Conservation (phyloP, 2,113 vertebrate species). For the Phainopepla nitens region DNA sequence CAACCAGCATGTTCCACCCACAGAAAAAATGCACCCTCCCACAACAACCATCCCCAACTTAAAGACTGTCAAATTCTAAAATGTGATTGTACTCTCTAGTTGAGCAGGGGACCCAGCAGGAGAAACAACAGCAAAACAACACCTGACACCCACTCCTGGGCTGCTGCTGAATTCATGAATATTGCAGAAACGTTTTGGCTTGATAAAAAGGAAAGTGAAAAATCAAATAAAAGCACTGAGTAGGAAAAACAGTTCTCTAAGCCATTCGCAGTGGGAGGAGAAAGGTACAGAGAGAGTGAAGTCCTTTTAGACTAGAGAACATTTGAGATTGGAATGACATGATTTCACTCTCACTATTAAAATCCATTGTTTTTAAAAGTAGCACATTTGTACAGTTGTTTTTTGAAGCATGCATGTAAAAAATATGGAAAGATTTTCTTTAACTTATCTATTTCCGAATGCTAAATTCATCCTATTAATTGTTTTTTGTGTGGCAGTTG, state of each 20-base stretch:
- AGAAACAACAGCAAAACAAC: conserved; percentile 15
- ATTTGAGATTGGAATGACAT: neutral
- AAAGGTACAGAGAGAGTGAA: neutral
- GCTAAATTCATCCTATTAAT: neutral
- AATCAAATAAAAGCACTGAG: conserved; percentile 18
- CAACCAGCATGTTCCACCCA: neutral
- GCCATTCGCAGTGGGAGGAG: neutral
- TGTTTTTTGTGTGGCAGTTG: neutral
- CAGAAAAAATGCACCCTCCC: neutral
- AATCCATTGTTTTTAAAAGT: neutral
- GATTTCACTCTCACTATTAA: neutral
- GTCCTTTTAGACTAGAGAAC: neutral
- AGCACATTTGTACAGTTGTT: neutral
- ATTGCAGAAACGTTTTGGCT: conserved; percentile 17
- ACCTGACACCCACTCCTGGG: conserved; percentile 39
- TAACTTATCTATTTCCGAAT: neutral
- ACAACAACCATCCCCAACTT: neutral
- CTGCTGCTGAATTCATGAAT: conserved; percentile 41
- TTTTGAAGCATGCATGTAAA: neutral
- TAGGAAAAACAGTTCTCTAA: conserved; percentile 29
- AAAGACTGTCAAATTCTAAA: neutral
- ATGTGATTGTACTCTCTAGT: neutral
- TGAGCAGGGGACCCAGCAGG: neutral
- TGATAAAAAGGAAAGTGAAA: conserved; percentile 7
- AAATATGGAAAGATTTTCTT: neutral